Evolutionary conservation across 2,888 invertebrate genomes (phyloP).

Genomic region (Galerucella nymphaeae): DNA sequence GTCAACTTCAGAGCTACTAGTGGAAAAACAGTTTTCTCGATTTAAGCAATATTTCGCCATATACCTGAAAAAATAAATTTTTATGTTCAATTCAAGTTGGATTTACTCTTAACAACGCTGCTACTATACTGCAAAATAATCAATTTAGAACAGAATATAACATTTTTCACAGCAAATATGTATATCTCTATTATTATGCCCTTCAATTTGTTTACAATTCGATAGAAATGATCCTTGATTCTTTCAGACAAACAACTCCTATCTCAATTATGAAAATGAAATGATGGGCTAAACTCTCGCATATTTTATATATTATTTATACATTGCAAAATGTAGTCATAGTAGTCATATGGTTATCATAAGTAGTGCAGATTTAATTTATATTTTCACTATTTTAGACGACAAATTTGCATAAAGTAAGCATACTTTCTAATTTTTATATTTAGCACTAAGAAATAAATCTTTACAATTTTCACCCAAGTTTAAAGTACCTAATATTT

Average conservation of each 20-base stretch:
- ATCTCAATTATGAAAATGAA: conserved; percentile 38
- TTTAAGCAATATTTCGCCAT: no score
- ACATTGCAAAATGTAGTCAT: conserved; percentile 46
- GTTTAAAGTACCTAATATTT: no score
- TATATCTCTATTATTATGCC: conserved; percentile 44
- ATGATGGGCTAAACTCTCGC: conserved; percentile 45
- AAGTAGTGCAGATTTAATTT: conserved; percentile 29
- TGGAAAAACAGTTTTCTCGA: no score
- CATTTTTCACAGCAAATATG: neutral
- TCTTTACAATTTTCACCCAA: no score
- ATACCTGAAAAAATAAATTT: no score
- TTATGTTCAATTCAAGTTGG: no score
- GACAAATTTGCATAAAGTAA: neutral
- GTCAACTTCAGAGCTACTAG: no score
- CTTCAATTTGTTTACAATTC: conserved; percentile 55
- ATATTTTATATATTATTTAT: conserved; percentile 42
- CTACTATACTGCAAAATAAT: neutral
- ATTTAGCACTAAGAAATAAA: neutral
- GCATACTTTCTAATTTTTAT: neutral
- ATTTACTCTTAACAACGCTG: no score
- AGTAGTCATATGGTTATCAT: conserved; percentile 36
- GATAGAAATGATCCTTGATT: conserved; percentile 54
- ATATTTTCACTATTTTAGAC: neutral
- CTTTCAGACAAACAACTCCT: conserved; percentile 52
- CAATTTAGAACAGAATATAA: neutral